phyloP scores from a whole-genome alignment of 2,888 invertebrate species.

The Aspidiotus rigidus region DNA sequence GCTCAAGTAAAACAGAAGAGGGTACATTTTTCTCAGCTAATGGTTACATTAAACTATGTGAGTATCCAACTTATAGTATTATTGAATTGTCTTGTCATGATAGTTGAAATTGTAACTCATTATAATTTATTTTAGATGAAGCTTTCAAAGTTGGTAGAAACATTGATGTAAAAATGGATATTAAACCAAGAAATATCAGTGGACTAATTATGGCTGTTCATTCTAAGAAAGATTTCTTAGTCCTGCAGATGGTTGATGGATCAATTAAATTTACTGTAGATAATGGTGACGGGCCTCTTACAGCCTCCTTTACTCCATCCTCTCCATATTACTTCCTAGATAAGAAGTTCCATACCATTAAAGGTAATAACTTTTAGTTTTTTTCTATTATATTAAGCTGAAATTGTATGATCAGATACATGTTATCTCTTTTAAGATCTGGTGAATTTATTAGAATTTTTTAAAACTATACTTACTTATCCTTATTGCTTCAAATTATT shows the following conservation, averaged over 20 bases:
- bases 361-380: conserved; percentile 47
- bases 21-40: conserved; percentile 78
- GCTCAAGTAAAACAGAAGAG: conserved; percentile 65
- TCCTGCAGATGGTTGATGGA: conserved; percentile 80
- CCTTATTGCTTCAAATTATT: too few species aligned
- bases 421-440: not conserved
- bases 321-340: conserved; percentile 71
- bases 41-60: conserved; percentile 62
- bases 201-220: conserved; percentile 82
- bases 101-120: not conserved
- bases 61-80: too few species aligned
- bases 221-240: conserved; percentile 62
- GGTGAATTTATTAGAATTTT: too few species aligned
- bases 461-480: too few species aligned
- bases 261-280: conserved; percentile 73
- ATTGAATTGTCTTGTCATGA: too few species aligned
- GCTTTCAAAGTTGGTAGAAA: conserved; percentile 69
- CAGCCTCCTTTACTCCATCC: conserved; percentile 59
- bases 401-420: not conserved
- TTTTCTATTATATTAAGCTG: not conserved
- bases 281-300: conserved; percentile 70
- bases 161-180: conserved; percentile 70
- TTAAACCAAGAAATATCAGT: conserved; percentile 72
- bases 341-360: conserved; percentile 87
- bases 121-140: conserved; percentile 49